These are phyloP conservation scores for Archips crataeganus DNA, from an alignment of 2,888 invertebrate species.

Conservation along the genomic window DNA sequence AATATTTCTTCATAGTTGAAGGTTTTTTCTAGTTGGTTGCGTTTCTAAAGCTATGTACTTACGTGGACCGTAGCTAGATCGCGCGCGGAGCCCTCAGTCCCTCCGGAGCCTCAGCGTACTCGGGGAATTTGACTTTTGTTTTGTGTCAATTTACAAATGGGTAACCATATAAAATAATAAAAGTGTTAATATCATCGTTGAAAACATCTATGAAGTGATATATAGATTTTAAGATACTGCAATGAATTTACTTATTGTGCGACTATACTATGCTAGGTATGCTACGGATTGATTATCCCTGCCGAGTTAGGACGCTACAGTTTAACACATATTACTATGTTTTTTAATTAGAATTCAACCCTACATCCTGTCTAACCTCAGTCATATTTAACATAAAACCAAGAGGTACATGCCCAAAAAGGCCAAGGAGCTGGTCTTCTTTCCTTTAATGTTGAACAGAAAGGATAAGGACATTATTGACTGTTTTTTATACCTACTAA, in stretches of 20 bases:
- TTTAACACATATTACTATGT: too few species aligned
- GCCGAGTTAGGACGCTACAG: neutral
- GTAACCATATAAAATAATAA: conserved; percentile 86
- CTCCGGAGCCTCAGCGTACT: conserved; percentile 67
- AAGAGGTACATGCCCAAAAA: too few species aligned
- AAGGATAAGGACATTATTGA: too few species aligned
- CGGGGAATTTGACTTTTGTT: conserved; percentile 83
- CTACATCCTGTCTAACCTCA: too few species aligned
- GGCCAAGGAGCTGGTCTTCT: too few species aligned
- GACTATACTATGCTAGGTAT: conserved; percentile 16
- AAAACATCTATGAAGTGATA: conserved; percentile 59
- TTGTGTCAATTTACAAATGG: conserved; percentile 86
- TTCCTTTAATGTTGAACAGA: too few species aligned
- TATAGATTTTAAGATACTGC: conserved; percentile 43
- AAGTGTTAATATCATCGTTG: conserved; percentile 86
- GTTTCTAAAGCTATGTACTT: conserved; percentile 74
- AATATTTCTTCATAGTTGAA: neutral
- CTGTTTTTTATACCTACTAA: too few species aligned
- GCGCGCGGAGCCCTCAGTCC: conserved; percentile 59
- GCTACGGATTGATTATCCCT: neutral
- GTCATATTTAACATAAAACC: too few species aligned
- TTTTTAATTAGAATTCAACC: too few species aligned
- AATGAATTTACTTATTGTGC: conserved; percentile 32
- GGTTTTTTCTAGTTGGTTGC: conserved; percentile 6
- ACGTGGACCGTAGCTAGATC: conserved; percentile 64